Percentiles rank a stretch among this genome's conserved stretches.
Conservation (phyloP, 1,140 invertebrate species). For the Magallana angulata region DNA sequence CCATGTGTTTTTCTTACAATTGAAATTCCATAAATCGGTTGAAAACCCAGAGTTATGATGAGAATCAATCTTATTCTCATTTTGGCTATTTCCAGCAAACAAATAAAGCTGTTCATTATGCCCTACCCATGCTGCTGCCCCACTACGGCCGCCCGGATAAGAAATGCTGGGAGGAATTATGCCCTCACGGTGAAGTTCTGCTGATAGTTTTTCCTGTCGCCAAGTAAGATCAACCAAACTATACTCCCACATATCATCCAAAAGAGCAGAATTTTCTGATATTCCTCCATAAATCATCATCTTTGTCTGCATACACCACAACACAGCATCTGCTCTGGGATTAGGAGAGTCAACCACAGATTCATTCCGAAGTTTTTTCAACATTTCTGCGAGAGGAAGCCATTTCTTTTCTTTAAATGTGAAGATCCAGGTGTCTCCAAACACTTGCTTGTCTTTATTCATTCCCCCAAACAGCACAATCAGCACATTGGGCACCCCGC, state of each 20-base stretch:
- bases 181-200: conserved; percentile 34
- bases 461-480: conserved; percentile 67
- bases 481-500: conserved; percentile 52
- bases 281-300: conserved; percentile 59
- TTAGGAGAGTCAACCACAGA: conserved; percentile 31
- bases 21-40: conserved; percentile 67
- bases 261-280: conserved; percentile 51
- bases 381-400: conserved; percentile 43
- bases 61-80: conserved; percentile 41
- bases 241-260: conserved; percentile 66
- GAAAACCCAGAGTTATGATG: conserved; percentile 57
- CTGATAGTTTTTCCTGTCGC: conserved; percentile 52
- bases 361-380: background rate
- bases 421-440: conserved; percentile 67
- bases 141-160: conserved; percentile 63
- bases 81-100: conserved; percentile 65
- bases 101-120: conserved; percentile 57
- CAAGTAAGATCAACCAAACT: conserved; percentile 59
- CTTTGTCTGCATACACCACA: conserved; percentile 63
- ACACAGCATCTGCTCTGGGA: conserved; percentile 52
- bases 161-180: conserved; percentile 9
- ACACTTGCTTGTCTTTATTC: conserved; percentile 42
- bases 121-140: conserved; percentile 61
- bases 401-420: conserved; percentile 53
- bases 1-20: conserved; percentile 58